Conservation (phyloP, 2,888 invertebrate species). For the Agonopterix heracliana region DNA sequence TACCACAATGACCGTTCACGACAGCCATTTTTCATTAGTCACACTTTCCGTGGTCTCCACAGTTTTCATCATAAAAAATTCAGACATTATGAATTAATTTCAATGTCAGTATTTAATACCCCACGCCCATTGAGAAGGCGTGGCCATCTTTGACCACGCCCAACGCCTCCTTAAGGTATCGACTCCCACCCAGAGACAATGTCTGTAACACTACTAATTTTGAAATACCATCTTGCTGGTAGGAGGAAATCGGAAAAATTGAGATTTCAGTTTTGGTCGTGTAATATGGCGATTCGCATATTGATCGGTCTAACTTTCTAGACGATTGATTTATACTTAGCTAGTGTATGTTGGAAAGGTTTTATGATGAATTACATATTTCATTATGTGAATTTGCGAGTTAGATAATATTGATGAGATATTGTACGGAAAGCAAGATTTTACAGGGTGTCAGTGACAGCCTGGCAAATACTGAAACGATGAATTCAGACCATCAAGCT, state of each 20-base stretch:
- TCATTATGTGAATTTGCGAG: not conserved
- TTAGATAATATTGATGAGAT: not conserved
- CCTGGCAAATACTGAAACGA: no score
- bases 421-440: no score
- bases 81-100: not conserved
- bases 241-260: constrained; percentile 26
- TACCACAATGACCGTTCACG: no score
- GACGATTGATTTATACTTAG: constrained; percentile 65
- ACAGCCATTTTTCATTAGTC: no score
- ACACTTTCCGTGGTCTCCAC: no score
- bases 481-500: no score
- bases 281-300: constrained; percentile 54
- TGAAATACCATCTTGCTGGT: constrained; percentile 22
- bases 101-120: not conserved
- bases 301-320: constrained; percentile 68
- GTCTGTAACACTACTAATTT: constrained; percentile 49
- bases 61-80: no score
- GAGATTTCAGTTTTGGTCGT: constrained; percentile 25
- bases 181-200: constrained; percentile 49
- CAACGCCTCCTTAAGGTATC: constrained; percentile 46
- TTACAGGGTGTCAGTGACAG: no score
- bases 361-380: not conserved
- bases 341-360: constrained; percentile 4
- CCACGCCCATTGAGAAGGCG: constrained; percentile 60
- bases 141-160: constrained; percentile 53